Percentiles rank a stretch among this genome's conserved stretches.
phyloP scores from a whole-genome alignment of 2,113 vertebrate genomes.

The Carettochelys insculpta region DNA sequence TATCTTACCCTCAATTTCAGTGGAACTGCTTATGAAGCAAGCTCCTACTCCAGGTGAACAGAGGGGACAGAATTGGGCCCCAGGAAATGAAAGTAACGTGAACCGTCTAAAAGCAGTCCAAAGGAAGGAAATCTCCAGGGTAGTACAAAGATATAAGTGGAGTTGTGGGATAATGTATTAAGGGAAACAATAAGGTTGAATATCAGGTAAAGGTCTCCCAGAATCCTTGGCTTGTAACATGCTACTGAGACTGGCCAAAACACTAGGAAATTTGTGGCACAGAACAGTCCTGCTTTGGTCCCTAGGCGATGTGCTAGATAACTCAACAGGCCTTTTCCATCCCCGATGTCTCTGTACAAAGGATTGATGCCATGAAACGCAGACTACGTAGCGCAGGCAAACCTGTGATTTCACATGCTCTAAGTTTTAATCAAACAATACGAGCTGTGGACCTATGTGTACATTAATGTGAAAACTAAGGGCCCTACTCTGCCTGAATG shows the following conservation, averaged over 20 bases:
- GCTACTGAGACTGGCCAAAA: constrained; percentile 57
- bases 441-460: not conserved
- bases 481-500: not conserved
- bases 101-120: not conserved
- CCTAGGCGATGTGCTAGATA: not conserved
- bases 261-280: constrained; percentile 22
- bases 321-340: constrained; percentile 14
- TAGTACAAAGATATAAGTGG: not conserved
- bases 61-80: fast-evolving
- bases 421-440: not conserved
- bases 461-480: not conserved
- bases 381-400: constrained; percentile 20
- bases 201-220: constrained; percentile 30
- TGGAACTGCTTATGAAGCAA: not conserved
- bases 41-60: not conserved
- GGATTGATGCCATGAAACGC: constrained; percentile 8
- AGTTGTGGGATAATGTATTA: not conserved
- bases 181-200: constrained; percentile 23
- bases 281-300: not conserved
- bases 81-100: not conserved
- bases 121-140: not conserved
- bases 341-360: not conserved
- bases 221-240: constrained; percentile 32
- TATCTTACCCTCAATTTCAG: not conserved
- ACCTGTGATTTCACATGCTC: not conserved